A percentile compares a stretch with the other conserved stretches of the same genome.
These are phyloP conservation scores for Notodonta ziczac DNA, from an alignment of 2,888 invertebrate species.

Conservation along the genomic window DNA sequence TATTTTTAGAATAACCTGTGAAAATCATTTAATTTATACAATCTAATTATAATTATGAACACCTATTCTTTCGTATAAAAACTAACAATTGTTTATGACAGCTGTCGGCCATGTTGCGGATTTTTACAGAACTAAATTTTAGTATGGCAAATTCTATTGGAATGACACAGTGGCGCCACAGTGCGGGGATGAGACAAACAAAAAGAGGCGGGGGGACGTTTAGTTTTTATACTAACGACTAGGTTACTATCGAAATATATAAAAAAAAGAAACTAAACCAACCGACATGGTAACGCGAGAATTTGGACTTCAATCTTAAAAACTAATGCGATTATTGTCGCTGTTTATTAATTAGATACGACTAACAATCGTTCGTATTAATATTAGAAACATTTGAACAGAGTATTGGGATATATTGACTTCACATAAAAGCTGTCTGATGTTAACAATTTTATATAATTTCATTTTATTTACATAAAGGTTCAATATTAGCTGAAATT, in stretches of 20 bases:
- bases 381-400: slow-evolving; percentile 1
- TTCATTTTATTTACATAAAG: too few relatives aligned
- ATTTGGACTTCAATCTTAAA: slow-evolving; percentile 47
- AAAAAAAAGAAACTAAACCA: slow-evolving; percentile 13
- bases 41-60: neutral
- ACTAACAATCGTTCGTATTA: neutral
- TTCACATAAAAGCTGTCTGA: too few relatives aligned
- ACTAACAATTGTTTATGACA: neutral
- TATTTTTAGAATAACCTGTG: too few relatives aligned
- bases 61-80: neutral
- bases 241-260: too few relatives aligned
- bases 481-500: too few relatives aligned
- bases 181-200: too few relatives aligned
- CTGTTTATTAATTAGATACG: slow-evolving; percentile 25
- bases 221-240: too few relatives aligned
- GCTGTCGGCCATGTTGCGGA: neutral
- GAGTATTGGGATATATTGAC: slow-evolving; percentile 25
- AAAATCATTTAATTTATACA: neutral
- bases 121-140: too few relatives aligned
- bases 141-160: too few relatives aligned
- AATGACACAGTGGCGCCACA: too few relatives aligned
- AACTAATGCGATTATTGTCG: slow-evolving; percentile 48
- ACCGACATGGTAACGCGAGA: slow-evolving; percentile 50
- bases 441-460: too few relatives aligned
- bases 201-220: too few relatives aligned